Percentiles rank a stretch among this genome's conserved stretches.
phyloP scores from a whole-genome alignment of 2,888 invertebrate species.

The Dynastes grantii region DNA sequence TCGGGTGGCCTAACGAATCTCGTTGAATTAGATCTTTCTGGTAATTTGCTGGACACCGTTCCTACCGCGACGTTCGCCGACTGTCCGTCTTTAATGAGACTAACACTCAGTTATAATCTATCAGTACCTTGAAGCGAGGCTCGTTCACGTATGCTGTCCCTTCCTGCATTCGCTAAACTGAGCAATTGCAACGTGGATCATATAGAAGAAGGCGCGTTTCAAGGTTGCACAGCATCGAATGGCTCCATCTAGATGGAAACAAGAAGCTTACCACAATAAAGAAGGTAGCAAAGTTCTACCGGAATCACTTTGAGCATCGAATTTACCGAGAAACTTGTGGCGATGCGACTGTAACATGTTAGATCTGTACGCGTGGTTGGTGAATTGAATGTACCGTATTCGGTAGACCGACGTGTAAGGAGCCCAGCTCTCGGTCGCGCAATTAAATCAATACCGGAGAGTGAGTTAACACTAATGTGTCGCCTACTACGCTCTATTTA shows the following conservation, averaged over 20 bases:
- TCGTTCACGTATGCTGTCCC: conserved; percentile 83
- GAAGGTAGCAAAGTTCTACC: conserved; percentile 82
- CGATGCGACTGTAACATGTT: conserved; percentile 88
- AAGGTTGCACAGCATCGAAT: conserved; percentile 86
- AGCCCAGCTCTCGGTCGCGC: conserved; percentile 80
- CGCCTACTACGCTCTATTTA: conserved; percentile 82
- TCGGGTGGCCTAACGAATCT: conserved; percentile 89
- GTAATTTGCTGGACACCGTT: conserved; percentile 84
- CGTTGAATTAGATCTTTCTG: conserved; percentile 90
- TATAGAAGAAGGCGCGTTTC: conserved; percentile 86
- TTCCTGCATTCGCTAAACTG: conserved; percentile 85
- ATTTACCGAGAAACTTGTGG: conserved; percentile 92
- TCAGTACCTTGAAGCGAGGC: conserved; percentile 79
- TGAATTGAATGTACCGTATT: conserved; percentile 83
- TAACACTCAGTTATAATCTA: conserved; percentile 87
- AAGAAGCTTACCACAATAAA: conserved; percentile 81
- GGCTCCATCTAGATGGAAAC: conserved; percentile 89
- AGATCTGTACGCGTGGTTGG: conserved; percentile 85
- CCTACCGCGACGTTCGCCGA: conserved; percentile 86
- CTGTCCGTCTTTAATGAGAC: conserved; percentile 87
- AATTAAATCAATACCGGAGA: conserved; percentile 78
- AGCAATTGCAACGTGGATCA: conserved; percentile 85
- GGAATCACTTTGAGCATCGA: conserved; percentile 83
- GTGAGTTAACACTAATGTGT: conserved; percentile 86
- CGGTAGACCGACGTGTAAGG: conserved; percentile 85